These are phyloP conservation scores for Vesta saturnalis DNA, from an alignment of 2,888 invertebrate genomes.

Conservation along the genomic window DNA sequence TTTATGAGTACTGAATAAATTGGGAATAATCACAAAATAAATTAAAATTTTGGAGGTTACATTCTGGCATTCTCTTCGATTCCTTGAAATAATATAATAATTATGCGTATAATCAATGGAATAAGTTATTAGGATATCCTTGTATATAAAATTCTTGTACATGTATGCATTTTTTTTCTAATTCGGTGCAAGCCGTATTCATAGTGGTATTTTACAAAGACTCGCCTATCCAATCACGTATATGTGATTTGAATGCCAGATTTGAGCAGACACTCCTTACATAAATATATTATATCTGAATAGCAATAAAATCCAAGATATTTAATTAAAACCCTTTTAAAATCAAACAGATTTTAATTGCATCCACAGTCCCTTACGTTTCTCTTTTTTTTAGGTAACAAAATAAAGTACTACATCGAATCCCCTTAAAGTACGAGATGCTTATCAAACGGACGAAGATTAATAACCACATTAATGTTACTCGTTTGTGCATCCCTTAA, in stretches of 20 bases:
- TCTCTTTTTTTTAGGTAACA: no score
- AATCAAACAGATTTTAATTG: slow-evolving; percentile 18
- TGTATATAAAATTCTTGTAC: neutral
- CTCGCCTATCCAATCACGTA: neutral
- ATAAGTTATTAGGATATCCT: neutral
- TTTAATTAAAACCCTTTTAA: slow-evolving; percentile 8
- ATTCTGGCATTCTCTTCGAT: no score
- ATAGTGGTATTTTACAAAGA: neutral
- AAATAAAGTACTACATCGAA: neutral
- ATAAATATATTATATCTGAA: neutral
- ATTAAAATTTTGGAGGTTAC: no score
- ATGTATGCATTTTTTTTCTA: neutral
- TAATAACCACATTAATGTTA: slow-evolving; percentile 38
- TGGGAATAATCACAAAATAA: no score
- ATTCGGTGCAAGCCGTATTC: no score
- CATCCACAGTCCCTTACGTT: neutral
- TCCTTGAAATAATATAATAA: no score
- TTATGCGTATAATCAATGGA: no score
- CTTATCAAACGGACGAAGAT: slow-evolving; percentile 29
- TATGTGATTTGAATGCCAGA: slow-evolving; percentile 10
- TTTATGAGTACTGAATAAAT: no score
- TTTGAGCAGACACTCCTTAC: neutral
- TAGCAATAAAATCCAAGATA: neutral
- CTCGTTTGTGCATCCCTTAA: slow-evolving; percentile 35
- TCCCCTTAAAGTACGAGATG: slow-evolving; percentile 17